Conservation (phyloP, 2,888 invertebrate genomes). For the Oscheius sp. region DNA sequence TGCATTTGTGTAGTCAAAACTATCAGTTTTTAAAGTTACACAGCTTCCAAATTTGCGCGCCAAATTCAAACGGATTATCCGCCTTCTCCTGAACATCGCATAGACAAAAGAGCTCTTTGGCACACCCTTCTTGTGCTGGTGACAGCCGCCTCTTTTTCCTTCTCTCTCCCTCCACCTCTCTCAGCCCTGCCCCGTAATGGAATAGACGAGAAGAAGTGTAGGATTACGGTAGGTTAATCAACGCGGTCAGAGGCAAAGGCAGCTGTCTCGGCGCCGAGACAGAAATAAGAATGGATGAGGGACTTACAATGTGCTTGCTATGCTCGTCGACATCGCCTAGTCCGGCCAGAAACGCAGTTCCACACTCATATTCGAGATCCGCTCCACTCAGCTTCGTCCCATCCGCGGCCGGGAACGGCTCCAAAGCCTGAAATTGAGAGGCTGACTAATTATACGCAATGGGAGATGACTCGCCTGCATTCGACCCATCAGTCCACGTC, state of each 20-base stretch:
- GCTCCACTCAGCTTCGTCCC: constrained; percentile 39
- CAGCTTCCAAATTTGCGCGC: no score
- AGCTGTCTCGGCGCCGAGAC: constrained; percentile 9
- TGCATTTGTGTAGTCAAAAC: no score
- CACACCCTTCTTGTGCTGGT: constrained; percentile 5
- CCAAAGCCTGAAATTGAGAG: constrained; percentile 60
- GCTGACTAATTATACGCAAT: background rate
- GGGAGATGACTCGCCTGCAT: constrained; percentile 25
- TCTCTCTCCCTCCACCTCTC: no score
- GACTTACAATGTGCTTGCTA: constrained; percentile 29
- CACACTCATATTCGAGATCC: constrained; percentile 54
- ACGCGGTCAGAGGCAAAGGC: constrained; percentile 26
- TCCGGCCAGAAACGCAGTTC: constrained; percentile 1
- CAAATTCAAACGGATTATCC: no score
- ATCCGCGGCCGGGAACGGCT: constrained; percentile 59
- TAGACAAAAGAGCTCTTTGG: background rate
- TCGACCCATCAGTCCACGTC: constrained; percentile 26
- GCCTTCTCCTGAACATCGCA: background rate
- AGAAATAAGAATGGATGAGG: background rate
- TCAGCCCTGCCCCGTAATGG: constrained; percentile 5
- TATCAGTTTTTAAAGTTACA: no score
- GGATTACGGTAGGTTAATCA: constrained; percentile 27
- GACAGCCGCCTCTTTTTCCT: constrained; percentile 22
- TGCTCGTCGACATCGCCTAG: background rate
- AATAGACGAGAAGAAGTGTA: constrained; percentile 34